These are phyloP conservation scores for Cyanoliseus patagonus DNA, from an alignment of 2,113 vertebrate species.

Conservation along the genomic window DNA sequence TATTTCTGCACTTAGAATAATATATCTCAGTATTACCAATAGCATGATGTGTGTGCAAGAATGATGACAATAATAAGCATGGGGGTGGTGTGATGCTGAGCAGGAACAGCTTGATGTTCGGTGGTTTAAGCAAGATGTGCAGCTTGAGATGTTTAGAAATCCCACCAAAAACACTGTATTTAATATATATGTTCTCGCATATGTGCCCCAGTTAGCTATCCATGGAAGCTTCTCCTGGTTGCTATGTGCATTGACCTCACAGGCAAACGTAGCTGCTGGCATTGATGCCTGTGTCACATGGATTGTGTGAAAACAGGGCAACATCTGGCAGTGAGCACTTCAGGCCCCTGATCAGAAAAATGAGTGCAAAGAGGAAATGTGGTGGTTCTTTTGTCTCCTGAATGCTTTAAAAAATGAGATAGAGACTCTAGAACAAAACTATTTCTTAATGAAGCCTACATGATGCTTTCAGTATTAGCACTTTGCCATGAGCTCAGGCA, in stretches of 20 bases:
- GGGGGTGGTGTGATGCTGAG: conserved; percentile 26
- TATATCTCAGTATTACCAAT: not conserved
- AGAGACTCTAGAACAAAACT: conserved; percentile 20
- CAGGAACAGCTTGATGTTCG: not conserved
- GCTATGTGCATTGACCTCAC: not conserved
- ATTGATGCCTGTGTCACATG: not conserved
- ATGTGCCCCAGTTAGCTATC: not conserved
- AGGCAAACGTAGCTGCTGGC: not conserved
- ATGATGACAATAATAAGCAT: not conserved
- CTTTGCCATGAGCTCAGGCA: conserved; percentile 30
- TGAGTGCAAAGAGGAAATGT: conserved; percentile 9
- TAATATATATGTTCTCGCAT: not conserved
- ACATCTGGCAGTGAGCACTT: conserved; percentile 27
- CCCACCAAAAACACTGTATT: not conserved
- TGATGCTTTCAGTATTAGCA: conserved; percentile 17
- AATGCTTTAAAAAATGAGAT: conserved; percentile 20
- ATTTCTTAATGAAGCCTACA: conserved; percentile 32
- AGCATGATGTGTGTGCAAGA: not conserved
- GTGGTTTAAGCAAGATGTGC: not conserved
- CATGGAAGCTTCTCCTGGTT: not conserved
- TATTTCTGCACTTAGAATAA: not conserved
- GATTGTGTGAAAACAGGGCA: not conserved
- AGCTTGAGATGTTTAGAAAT: not conserved
- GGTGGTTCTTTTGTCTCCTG: not conserved
- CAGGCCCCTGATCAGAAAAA: not conserved